Evolutionary conservation across 2,797 vertebrate species (phyloP), one percentile per base, ranked within the genome.

Genomic region (Buceros bicornis): DNA sequence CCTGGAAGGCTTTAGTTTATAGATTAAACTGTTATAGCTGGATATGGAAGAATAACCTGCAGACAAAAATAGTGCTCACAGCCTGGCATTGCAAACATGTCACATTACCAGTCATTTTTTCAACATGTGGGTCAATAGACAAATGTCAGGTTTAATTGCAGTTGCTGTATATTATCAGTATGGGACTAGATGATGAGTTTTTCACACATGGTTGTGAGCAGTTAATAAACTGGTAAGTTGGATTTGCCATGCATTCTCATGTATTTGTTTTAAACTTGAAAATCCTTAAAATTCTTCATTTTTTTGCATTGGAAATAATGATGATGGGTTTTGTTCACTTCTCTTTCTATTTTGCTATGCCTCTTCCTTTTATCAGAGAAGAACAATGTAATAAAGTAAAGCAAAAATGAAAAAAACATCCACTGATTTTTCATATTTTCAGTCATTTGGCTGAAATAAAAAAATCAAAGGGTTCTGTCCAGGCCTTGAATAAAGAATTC

Each of bases 1-100:
- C 66, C 62, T 60, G 18, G 69, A 88, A 86, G 82, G 73, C 79
- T 88, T 82, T 84, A 84, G 62, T 82, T 96, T 95, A 67, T 82
- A 66, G 69, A 87, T 91, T 82, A 79, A 94, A 70, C 87, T 64
- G 20, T 95, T 91, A 70, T 29, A 73, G 48, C 43, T 82, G 62
- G 89, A 60, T 91, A 47, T 80, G 51, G 66, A 88, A 90, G 79
- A 85, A 90, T 84, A 89, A 90, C 69, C 72, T 81, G 29, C 47
- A 76, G 94, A 90, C 51, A 95, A 85, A 79, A 91, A 26, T 33
- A 60, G 28, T 73, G 29, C 60, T 87, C 6, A 3, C 16, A 80
- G 84, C 15, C 73, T 70, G 31, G 33, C 8, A n/a, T 79, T 96
- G 94, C 80, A 72, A 86, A 88, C 0, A 14, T 26, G 70, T 42